phyloP scores from a whole-genome alignment of 2,113 vertebrate species.

The Stercorarius parasiticus region DNA sequence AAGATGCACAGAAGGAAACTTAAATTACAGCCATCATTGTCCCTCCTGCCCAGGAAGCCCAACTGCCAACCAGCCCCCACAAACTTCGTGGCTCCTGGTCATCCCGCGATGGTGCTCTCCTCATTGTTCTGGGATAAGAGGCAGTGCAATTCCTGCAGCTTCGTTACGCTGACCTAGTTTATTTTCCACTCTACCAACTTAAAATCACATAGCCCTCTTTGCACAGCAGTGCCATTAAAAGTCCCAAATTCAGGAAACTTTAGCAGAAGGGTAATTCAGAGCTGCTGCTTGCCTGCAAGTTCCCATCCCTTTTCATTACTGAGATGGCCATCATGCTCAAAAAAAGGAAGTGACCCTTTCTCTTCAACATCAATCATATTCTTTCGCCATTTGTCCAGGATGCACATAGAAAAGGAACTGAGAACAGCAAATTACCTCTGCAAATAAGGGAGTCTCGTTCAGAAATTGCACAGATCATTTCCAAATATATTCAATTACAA shows the following conservation, averaged over 20 bases:
- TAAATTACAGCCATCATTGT: neutral
- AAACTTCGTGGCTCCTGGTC: neutral
- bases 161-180: constrained; percentile 62
- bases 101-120: neutral
- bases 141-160: constrained; percentile 9
- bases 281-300: constrained; percentile 8
- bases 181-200: constrained; percentile 19
- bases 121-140: neutral
- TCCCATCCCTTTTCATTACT: constrained; percentile 48
- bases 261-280: constrained; percentile 21
- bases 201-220: neutral
- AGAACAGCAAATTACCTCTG: constrained; percentile 33
- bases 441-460: neutral
- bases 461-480: constrained; percentile 7
- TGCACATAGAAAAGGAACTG: neutral
- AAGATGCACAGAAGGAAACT: neutral
- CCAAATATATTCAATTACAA: constrained; percentile 27
- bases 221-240: constrained; percentile 40
- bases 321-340: neutral
- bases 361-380: constrained; percentile 7
- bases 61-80: neutral
- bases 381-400: constrained; percentile 1
- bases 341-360: constrained; percentile 14
- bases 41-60: neutral
- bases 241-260: constrained; percentile 15